Base-by-base conservation (phyloP, 2,113 vertebrate species). In the Blennius ocellaris region DNA sequence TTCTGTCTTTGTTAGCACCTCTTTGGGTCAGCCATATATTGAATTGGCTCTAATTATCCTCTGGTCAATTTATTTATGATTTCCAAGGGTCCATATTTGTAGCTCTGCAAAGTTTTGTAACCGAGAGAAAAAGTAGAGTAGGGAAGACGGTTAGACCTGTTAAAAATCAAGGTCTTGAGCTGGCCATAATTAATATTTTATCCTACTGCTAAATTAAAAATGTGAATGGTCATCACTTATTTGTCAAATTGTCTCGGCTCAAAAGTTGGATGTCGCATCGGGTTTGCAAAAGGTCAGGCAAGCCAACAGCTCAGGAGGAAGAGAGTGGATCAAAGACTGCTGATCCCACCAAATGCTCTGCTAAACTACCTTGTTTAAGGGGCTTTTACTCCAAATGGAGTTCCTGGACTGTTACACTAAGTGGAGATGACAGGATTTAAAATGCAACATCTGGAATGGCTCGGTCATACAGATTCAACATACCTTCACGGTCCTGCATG, bases 221-320 rank as follows among this genome's bases (percentile, higher is more conserved):
- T 94, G 92, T 90, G 92, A 89, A 70, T 59, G 82, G 91, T 92
- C 93, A 94, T 94, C 90, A 90, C 85, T 93, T 94, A 94, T 94
- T 93, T 93, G 93, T 93, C 92, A 93, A 84, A 90, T 86, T 85
- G 73, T 87, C 88, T 90, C 10, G 47, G 85, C 73, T 85, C 78
- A 81, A 88, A 92, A 85, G 82, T 87, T 68, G 79, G 76, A 90
- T 74, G 88, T 92, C 92, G 92, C 88, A 83, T 88, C 61, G 70
- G 82, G 83, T 93, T 93, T 92, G 81, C 76, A 8, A 84, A 90
- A 91, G 89, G 74, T 90, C 76, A 90, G 64, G 61, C 51, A 71
- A 87, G 84, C 64, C 74, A 59, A 76, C 30, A 40, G 76, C 62
- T 21, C 51, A 52, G 63, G 39, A 67, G 59, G 67, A 58, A 50